Base-by-base conservation (phyloP, 2,888 invertebrate species). In the Ophion obscuratus region DNA sequence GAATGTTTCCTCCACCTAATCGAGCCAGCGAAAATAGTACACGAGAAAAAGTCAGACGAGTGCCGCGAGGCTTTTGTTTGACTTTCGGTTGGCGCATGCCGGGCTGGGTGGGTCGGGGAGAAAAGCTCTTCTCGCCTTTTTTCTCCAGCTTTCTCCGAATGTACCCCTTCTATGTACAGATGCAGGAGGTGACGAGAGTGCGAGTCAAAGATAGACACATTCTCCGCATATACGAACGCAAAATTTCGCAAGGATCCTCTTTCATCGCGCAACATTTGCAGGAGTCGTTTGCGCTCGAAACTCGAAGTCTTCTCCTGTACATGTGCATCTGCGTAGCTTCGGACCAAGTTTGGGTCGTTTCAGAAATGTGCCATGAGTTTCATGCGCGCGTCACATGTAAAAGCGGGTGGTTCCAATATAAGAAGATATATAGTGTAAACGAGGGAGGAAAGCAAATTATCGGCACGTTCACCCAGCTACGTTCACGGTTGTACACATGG, bases 341-440 rank as follows among this genome's bases (percentile, higher is more conserved):
- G n/a, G 44, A 36, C 61, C n/a, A 70, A 80, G 79, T 66, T 80
- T 80, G 3, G 47, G 66, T 73, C 44, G 44, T 20, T 57, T 66
- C 66, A 71, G 66, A 71, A 77, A 82, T 82, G 76, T 31, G 66
- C 31, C 31, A n/a, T 20, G 76, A 84, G 75, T 75, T 84, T 80
- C 57, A 59, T 66, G 53, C 80, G 2, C 44, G 20, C 57, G 68
- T 20, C n/a, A 10, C 14, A 47, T 31, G 31, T 53, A 53, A 31
- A 40, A 27, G 68, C 24, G 36, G 66, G 24, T 74, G 79, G 68
- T 68, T 36, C 57, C 70, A 80, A 76, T 76, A 84, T 71, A 53
- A 53, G 24, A 71, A 74, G 17, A 71, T 64, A 40, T 44, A 36
- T 24, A 57, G n/a, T 44, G 17, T 53, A n/a, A n/a, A 73, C 36